Conservation (phyloP, 2,113 vertebrate species). For the Aplodontia rufa region DNA sequence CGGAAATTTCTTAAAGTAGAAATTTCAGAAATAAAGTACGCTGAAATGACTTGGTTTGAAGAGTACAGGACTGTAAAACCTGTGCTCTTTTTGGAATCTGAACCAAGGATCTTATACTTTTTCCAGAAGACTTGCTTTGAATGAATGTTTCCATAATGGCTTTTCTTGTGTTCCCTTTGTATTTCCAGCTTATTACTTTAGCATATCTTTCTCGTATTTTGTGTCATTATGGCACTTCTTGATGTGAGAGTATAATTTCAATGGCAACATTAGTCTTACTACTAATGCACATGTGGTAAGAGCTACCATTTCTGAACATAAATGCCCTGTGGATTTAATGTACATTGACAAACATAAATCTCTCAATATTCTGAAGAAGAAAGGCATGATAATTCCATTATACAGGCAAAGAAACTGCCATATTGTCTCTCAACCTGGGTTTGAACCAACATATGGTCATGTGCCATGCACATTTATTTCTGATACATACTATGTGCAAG, state of each 20-base stretch:
- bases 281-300: not conserved
- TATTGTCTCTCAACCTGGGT: too few relatives aligned
- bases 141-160: not conserved
- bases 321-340: not conserved
- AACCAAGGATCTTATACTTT: not conserved
- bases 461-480: not conserved
- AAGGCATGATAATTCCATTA: not conserved
- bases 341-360: not conserved
- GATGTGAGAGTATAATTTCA: not conserved
- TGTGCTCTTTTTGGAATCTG: not conserved
- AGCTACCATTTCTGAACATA: not conserved
- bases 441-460: accelerated
- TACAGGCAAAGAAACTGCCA: not conserved
- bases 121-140: not conserved
- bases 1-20: not conserved
- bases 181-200: not conserved
- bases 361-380: not conserved
- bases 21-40: not conserved
- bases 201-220: not conserved
- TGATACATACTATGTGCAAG: not conserved
- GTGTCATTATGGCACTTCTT: too few relatives aligned
- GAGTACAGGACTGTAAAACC: not conserved
- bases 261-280: not conserved
- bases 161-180: not conserved
- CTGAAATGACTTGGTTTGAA: not conserved